Percentiles rank a stretch among this genome's conserved stretches.
Evolutionary conservation across 2,113 vertebrate genomes (phyloP).

Genomic region (Poeciliopsis turrubarensis): DNA sequence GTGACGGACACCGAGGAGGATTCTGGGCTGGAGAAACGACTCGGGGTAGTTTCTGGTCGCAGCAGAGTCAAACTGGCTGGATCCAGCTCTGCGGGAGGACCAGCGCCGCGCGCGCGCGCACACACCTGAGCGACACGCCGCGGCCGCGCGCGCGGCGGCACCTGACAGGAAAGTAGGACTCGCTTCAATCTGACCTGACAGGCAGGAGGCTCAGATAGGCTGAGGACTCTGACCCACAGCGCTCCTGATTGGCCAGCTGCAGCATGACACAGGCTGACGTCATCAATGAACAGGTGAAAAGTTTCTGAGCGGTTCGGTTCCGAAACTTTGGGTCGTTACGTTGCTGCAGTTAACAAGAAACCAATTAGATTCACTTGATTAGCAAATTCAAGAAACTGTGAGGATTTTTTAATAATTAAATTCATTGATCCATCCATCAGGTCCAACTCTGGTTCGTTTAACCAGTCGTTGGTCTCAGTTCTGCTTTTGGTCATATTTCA

Average conservation of each 20-base stretch:
- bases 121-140: constrained; percentile 41
- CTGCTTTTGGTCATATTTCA: too few relatives aligned
- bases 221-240: neutral
- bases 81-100: constrained; percentile 6
- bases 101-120: constrained; percentile 8
- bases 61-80: neutral
- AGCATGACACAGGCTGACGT: neutral
- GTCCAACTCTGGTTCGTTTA: too few relatives aligned
- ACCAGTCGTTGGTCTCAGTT: too few relatives aligned
- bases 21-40: constrained; percentile 15
- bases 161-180: neutral
- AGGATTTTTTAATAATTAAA: too few relatives aligned
- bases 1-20: constrained; percentile 6
- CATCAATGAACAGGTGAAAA: constrained; percentile 1
- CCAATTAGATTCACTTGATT: neutral
- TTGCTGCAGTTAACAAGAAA: neutral
- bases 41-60: neutral
- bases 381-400: neutral
- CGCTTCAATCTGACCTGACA: neutral
- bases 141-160: neutral
- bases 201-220: neutral
- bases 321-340: neutral
- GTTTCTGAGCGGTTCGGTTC: neutral
- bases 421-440: too few relatives aligned
- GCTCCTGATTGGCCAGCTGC: neutral